These are phyloP conservation scores for Sceloporus undulatus DNA, from an alignment of 2,113 vertebrate genomes.

Conservation along the genomic window DNA sequence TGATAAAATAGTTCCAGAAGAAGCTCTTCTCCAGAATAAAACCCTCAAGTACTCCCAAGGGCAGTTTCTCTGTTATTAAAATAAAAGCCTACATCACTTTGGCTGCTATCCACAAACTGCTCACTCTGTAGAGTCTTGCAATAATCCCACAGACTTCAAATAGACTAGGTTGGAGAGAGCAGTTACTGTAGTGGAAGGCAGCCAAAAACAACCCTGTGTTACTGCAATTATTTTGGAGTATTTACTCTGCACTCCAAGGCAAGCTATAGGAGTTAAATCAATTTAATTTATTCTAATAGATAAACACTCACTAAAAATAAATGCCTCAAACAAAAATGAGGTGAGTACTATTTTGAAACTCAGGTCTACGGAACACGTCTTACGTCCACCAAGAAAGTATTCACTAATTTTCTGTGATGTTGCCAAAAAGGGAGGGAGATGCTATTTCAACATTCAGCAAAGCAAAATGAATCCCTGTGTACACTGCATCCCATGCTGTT, in stretches of 20 bases:
- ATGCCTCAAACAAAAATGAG: neutral
- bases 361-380: neutral
- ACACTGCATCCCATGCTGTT: neutral
- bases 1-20: neutral
- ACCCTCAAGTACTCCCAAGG: neutral
- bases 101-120: neutral
- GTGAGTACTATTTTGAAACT: neutral
- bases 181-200: neutral
- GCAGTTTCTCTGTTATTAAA: neutral
- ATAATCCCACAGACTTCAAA: slow-evolving; percentile 23
- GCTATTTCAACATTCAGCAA: slow-evolving; percentile 4
- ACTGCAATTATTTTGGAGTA: slow-evolving; percentile 12
- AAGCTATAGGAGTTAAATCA: neutral
- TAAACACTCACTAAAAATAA: slow-evolving; percentile 16
- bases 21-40: neutral
- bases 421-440: slow-evolving; percentile 21
- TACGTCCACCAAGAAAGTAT: neutral
- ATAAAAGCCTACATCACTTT: neutral
- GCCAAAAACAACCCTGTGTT: slow-evolving; percentile 1
- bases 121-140: neutral
- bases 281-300: slow-evolving; percentile 20
- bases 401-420: slow-evolving; percentile 27
- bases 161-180: neutral
- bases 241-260: neutral
- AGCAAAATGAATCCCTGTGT: neutral